These are phyloP conservation scores for Coregonus clupeaformis DNA, from an alignment of 2,113 vertebrate genomes.

Conservation along the genomic window DNA sequence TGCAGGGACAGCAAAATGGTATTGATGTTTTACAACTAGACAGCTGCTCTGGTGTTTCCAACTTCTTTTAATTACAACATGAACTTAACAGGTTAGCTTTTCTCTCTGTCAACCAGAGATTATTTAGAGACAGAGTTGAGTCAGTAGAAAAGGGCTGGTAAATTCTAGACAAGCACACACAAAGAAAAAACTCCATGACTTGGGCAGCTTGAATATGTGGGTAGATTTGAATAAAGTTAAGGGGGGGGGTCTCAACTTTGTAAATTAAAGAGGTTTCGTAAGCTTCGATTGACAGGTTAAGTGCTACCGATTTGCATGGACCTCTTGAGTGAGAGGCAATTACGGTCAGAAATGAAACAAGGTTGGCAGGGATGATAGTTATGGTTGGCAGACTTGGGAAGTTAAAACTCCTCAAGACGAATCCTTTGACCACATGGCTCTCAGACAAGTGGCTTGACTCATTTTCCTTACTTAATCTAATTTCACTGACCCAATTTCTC, in stretches of 20 bases:
- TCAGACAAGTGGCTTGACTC: slow-evolving; percentile 14
- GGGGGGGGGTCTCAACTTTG: neutral
- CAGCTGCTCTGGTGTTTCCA: neutral
- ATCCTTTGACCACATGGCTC: neutral
- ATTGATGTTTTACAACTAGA: neutral
- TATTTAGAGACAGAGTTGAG: neutral
- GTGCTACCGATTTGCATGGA: neutral
- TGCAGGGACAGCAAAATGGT: neutral
- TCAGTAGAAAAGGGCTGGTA: too few species aligned
- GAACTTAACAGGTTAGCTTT: neutral
- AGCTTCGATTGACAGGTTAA: neutral
- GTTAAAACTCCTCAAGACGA: neutral
- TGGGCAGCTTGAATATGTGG: neutral
- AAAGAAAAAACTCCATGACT: neutral
- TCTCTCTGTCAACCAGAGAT: neutral
- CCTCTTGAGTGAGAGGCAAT: neutral
- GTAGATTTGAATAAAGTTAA: neutral
- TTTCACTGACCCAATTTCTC: slow-evolving; percentile 47
- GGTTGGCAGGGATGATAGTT: neutral
- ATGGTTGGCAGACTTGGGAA: neutral
- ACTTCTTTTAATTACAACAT: neutral
- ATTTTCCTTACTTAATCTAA: slow-evolving; percentile 18
- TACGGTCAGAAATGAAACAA: neutral
- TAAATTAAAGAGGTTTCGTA: neutral
- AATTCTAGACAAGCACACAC: too few species aligned